Conservation (phyloP, 1,140 invertebrate species). For the Drosophila pruinosa region DNA sequence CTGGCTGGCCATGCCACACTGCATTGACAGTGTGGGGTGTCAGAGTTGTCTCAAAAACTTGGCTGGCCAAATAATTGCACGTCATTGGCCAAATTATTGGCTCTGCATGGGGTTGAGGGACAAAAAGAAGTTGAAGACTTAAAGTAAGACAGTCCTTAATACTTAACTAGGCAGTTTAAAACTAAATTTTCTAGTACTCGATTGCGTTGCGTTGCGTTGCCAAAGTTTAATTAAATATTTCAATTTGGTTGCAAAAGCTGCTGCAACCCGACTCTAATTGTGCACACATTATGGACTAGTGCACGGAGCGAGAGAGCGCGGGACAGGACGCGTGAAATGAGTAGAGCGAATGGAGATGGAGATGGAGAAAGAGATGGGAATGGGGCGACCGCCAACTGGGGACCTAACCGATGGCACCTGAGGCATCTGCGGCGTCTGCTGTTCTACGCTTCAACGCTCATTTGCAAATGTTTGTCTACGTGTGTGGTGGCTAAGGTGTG, state of each 20-base stretch:
- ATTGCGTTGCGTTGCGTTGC: neutral
- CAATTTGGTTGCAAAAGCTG: conserved; percentile 43
- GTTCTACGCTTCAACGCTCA: conserved; percentile 65
- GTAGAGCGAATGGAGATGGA: neutral
- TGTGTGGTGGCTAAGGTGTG: conserved; percentile 49
- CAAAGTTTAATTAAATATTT: conserved; percentile 68
- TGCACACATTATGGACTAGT: conserved; percentile 51
- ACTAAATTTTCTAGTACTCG: neutral
- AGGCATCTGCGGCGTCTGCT: conserved; percentile 43
- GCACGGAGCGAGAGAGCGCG: neutral
- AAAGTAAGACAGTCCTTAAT: no score
- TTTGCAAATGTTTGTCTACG: conserved; percentile 71
- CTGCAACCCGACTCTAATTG: conserved; percentile 55
- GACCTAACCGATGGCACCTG: conserved; percentile 4
- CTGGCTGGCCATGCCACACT: conserved; percentile 7
- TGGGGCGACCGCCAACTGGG: neutral
- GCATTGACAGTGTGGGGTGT: neutral
- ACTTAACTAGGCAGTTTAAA: no score
- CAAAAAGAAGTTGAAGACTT: conserved; percentile 1
- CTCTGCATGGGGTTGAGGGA: conserved; percentile 1
- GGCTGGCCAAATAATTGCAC: conserved; percentile 68
- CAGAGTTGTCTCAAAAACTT: conserved; percentile 46
- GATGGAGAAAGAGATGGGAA: neutral
- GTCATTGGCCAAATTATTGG: conserved; percentile 77
- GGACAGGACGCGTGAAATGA: no score